Evolutionary conservation across 2,888 invertebrate species (phyloP).

Genomic region (Vandiemenella viatica): DNA sequence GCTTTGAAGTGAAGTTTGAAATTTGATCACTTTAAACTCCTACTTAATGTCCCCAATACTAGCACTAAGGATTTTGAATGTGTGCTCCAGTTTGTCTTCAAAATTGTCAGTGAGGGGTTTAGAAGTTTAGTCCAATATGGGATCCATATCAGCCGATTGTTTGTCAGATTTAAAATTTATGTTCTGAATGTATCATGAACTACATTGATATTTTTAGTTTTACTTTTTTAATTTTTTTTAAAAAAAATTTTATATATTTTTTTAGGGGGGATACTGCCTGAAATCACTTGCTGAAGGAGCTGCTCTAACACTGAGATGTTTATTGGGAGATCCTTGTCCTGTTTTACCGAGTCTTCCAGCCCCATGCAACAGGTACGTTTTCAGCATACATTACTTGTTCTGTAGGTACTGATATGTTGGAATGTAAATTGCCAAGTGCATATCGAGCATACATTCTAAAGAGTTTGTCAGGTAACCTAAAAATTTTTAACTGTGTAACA

Average conservation of each 20-base stretch:
- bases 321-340: slow-evolving; percentile 74
- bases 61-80: no score
- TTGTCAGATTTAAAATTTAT: slow-evolving; percentile 1
- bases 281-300: slow-evolving; percentile 78
- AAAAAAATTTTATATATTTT: no score
- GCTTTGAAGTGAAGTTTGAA: not conserved
- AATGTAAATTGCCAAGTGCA: no score
- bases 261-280: slow-evolving; percentile 78
- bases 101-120: no score
- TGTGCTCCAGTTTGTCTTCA: no score
- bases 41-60: not conserved
- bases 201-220: not conserved
- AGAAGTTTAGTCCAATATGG: no score
- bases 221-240: not conserved
- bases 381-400: no score
- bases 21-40: not conserved
- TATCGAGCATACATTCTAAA: no score
- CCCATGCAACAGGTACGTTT: slow-evolving; percentile 35
- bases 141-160: slow-evolving; percentile 4
- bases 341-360: slow-evolving; percentile 29
- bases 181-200: no score
- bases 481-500: no score
- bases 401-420: no score
- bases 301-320: slow-evolving; percentile 60
- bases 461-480: no score